Evolutionary conservation across 2,888 invertebrate species (phyloP), one percentile per base, ranked within the genome.

Genomic region (Anaspis maculata): DNA sequence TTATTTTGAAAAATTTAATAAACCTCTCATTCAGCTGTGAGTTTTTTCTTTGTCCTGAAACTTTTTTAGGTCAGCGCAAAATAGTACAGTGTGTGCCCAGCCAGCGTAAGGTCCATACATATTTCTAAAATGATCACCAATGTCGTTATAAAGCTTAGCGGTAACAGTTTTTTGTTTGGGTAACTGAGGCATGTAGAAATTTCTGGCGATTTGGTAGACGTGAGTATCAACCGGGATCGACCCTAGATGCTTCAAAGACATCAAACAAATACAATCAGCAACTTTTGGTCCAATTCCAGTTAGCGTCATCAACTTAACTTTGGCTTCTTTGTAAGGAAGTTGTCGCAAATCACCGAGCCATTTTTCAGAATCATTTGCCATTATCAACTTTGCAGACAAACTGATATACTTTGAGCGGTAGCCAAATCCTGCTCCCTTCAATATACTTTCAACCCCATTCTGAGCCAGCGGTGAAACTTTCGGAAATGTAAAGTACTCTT

Each of bases 171-270:
- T 91, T 41, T 77, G 74, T 16, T 74, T 74, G 23, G 69, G 66
- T 28, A 92, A 65, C 54, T 84, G 79, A 0, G 88, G 88, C 44
- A 89, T 65, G 56, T 95, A 95, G 50, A 79, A 73, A 36, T 77
- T 70, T 11, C 79, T 74, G 0, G 92, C 92, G 45, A 97, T 83
- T 69, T 94, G 88, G 64, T 83, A 89, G 13, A 98, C 88, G 57
- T 98, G 97, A 0, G 95, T 95, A 64, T 98, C 97, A 0, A 97
- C 85, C 1, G 97, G 97, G 32, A 98, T 77, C 0, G 94, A 82
- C 50, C 83, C 77, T 29, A 88, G 64, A 59, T 96, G 89, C 34
- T 84, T 83, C 30, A 98, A 62, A 0, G 95, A 92, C 96, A 98
- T 97, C 12, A 98, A 72, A 58, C 91, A 92, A 49, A 98, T 86